phyloP scores from a whole-genome alignment of 2,113 vertebrate genomes.

The Clarias magur region DNA sequence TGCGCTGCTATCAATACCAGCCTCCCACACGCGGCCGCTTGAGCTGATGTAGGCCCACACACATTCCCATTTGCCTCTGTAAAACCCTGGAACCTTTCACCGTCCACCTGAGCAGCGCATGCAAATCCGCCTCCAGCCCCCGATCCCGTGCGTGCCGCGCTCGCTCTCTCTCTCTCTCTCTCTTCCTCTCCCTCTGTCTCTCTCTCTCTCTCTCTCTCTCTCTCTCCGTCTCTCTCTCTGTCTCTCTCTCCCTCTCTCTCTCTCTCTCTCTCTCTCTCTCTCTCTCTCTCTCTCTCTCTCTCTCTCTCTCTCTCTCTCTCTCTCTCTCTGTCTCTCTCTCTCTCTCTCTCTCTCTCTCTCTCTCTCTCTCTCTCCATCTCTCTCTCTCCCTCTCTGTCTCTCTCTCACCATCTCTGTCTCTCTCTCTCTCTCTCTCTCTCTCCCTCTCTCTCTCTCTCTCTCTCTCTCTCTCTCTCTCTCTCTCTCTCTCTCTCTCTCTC shows the following conservation, averaged over 20 bases:
- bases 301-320: fast-evolving
- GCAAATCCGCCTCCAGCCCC: slow-evolving; percentile 36
- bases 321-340: fast-evolving
- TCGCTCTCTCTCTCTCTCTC: too few species aligned
- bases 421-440: fast-evolving
- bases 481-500: fast-evolving
- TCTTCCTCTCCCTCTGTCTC: neutral
- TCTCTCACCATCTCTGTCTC: fast-evolving
- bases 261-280: too few species aligned
- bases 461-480: too few species aligned
- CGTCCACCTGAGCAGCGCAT: slow-evolving; percentile 44
- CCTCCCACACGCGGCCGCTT: slow-evolving; percentile 49
- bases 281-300: too few species aligned
- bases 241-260: too few species aligned
- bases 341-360: fast-evolving
- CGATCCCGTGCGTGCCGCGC: slow-evolving; percentile 1
- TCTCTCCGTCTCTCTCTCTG: too few species aligned
- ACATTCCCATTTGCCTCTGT: slow-evolving; percentile 37
- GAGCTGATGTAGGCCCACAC: slow-evolving; percentile 36
- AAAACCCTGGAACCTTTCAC: slow-evolving; percentile 34
- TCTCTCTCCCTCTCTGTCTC: fast-evolving
- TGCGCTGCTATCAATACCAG: slow-evolving; percentile 48
- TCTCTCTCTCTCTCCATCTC: fast-evolving
- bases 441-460: fast-evolving
- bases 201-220: neutral